Conservation (phyloP, 2,113 vertebrate genomes). For the Lepisosteus osseus region DNA sequence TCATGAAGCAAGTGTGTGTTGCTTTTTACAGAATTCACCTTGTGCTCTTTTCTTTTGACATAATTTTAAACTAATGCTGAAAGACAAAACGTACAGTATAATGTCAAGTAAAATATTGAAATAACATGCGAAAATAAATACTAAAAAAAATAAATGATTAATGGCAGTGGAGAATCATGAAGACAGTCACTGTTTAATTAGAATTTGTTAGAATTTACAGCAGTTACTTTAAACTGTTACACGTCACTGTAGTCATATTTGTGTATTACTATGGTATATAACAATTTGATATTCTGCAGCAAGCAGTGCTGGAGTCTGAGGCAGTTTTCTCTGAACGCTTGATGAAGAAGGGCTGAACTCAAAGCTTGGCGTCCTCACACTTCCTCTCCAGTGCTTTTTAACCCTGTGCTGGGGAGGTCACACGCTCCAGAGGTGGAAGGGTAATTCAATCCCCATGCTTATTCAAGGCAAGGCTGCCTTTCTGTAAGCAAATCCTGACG, state of each 20-base stretch:
- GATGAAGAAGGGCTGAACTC: background rate
- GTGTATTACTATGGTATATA: background rate
- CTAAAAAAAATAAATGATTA: background rate
- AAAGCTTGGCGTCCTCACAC: constrained; percentile 13
- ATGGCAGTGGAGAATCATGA: background rate
- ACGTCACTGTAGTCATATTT: background rate
- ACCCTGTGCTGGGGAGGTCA: constrained; percentile 34
- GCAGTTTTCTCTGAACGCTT: too few relatives aligned
- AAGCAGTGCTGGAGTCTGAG: too few relatives aligned
- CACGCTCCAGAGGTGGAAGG: constrained; percentile 26
- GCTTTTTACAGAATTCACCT: background rate
- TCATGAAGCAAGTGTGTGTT: background rate
- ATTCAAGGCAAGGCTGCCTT: constrained; percentile 34
- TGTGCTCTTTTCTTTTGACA: background rate
- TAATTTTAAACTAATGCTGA: too few relatives aligned
- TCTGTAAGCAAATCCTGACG: constrained; percentile 26
- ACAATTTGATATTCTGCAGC: background rate
- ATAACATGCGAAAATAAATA: too few relatives aligned
- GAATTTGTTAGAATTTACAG: background rate
- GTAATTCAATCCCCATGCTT: constrained; percentile 45
- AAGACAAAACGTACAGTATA: too few relatives aligned
- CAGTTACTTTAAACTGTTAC: background rate
- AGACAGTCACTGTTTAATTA: background rate
- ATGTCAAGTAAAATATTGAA: too few relatives aligned
- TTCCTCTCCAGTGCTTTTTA: constrained; percentile 33